Evolutionary conservation across 2,113 vertebrate genomes (phyloP).

Genomic region (Plectropomus leopardus): DNA sequence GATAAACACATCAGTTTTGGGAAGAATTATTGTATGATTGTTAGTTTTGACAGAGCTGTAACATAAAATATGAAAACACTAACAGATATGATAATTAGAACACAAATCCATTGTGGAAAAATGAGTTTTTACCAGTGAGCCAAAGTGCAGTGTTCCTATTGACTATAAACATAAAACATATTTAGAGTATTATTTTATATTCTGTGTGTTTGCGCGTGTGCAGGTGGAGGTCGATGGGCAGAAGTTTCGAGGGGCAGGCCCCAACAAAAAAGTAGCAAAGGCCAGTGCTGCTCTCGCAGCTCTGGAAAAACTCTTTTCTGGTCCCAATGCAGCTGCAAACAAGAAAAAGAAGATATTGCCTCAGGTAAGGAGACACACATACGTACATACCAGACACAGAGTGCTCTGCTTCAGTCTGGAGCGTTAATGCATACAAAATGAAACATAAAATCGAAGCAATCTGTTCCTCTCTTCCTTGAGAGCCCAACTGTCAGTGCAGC

Average conservation of each 20-base stretch:
- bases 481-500: not conserved
- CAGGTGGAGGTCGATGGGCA: slow-evolving; percentile 99
- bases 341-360: slow-evolving; percentile 98
- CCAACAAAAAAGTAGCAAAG: slow-evolving; percentile 99
- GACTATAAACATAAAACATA: not conserved
- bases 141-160: too few species aligned
- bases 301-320: slow-evolving; percentile 97
- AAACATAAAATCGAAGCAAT: not conserved
- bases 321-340: slow-evolving; percentile 95
- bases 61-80: not conserved
- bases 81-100: not conserved
- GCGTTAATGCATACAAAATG: not conserved
- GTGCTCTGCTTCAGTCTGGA: not conserved
- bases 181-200: not conserved
- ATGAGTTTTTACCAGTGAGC: too few species aligned
- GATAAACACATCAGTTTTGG: slow-evolving; percentile 29
- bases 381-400: slow-evolving; percentile 5
- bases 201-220: slow-evolving; percentile 17
- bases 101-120: not conserved
- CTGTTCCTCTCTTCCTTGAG: not conserved
- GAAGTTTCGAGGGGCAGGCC: slow-evolving; percentile 97
- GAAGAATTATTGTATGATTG: not conserved
- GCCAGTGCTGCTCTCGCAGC: slow-evolving; percentile 97
- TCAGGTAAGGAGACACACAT: slow-evolving; percentile 85
- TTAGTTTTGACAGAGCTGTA: slow-evolving; percentile 17